Conservation (phyloP, 1,140 invertebrate genomes). For the Meloidogyne hapla region DNA sequence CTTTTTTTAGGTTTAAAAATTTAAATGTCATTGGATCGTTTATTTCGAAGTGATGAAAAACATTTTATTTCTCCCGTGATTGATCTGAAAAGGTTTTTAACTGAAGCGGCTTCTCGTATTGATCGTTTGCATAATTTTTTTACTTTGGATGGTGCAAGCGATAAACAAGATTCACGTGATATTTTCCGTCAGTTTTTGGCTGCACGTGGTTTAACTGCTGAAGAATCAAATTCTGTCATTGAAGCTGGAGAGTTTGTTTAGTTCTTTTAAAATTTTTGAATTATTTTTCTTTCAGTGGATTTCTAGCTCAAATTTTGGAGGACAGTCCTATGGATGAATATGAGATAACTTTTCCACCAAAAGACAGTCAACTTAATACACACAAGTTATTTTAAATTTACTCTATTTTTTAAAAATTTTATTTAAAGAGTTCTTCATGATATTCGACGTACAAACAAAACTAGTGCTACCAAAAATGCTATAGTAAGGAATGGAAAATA, state of each 20-base stretch:
- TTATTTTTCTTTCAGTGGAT: conserved; percentile 33
- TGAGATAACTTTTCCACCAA: conserved; percentile 39
- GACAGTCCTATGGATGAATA: conserved; percentile 35
- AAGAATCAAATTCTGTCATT: conserved; percentile 27
- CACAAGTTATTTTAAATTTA: conserved; percentile 37
- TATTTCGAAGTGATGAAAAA: conserved; percentile 43
- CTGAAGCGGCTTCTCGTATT: conserved; percentile 31
- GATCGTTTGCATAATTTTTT: conserved; percentile 40
- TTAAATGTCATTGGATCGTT: conserved; percentile 49
- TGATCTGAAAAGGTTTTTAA: conserved; percentile 38
- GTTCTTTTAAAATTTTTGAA: not conserved
- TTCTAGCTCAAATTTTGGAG: conserved; percentile 26
- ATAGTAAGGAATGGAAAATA: conserved; percentile 51
- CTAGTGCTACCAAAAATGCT: conserved; percentile 34
- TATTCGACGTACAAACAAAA: conserved; percentile 25
- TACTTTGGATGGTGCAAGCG: not conserved
- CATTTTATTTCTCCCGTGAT: conserved; percentile 51
- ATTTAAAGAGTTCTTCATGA: conserved; percentile 41
- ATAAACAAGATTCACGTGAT: conserved; percentile 23
- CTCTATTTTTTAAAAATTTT: conserved; percentile 18
- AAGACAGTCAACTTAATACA: conserved; percentile 36
- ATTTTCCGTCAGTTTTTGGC: conserved; percentile 35
- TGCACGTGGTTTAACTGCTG: not conserved
- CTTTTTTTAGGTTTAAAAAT: not conserved
- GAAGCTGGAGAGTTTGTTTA: conserved; percentile 32